Conservation (phyloP, 2,113 vertebrate genomes). For the Peromyscus polionotus region DNA sequence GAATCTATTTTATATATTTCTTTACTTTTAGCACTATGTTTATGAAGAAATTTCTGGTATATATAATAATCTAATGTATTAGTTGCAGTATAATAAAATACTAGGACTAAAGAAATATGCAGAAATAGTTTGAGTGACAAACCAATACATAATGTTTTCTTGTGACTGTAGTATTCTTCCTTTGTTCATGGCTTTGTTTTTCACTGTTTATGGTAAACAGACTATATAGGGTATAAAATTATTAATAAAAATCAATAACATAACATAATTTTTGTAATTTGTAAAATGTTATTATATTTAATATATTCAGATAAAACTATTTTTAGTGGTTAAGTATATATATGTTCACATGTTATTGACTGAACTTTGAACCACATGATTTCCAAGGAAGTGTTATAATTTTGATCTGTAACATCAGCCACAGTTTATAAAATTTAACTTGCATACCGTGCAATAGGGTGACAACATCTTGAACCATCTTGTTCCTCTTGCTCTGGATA, state of each 20-base stretch:
- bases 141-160: not conserved
- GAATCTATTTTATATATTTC: not conserved
- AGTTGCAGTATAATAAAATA: not conserved
- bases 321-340: not conserved
- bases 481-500: not conserved
- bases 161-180: not conserved
- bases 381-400: not conserved
- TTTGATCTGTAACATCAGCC: not conserved
- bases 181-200: not conserved
- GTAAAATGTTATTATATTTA: no score
- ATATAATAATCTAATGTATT: not conserved
- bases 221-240: not conserved
- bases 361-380: not conserved
- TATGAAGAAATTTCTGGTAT: not conserved
- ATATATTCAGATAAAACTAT: no score
- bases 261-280: no score
- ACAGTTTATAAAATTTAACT: not conserved
- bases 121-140: not conserved
- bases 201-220: not conserved
- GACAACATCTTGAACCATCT: not conserved
- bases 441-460: not conserved
- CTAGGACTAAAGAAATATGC: not conserved
- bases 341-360: not conserved
- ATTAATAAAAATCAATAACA: not conserved
- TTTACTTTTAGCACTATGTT: not conserved